Conservation (phyloP, 2,888 invertebrate genomes). For the Noctua comes region DNA sequence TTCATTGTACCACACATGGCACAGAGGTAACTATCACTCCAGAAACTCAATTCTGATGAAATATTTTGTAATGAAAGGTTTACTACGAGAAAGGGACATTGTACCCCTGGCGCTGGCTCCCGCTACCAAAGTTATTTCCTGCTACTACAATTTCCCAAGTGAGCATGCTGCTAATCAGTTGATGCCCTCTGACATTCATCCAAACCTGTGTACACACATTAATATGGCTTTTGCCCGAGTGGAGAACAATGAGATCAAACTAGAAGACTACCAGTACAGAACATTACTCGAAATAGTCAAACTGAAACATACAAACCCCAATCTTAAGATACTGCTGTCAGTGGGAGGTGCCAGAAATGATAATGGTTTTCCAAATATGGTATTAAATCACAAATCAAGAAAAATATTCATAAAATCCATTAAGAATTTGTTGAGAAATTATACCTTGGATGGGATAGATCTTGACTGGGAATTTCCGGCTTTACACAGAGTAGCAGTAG, state of each 20-base stretch:
- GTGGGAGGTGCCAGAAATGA: constrained; percentile 92
- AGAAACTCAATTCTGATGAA: neutral
- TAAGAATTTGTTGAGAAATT: constrained; percentile 87
- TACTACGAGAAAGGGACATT: neutral
- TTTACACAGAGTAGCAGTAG: constrained; percentile 75
- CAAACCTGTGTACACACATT: constrained; percentile 95
- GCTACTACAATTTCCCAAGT: constrained; percentile 92
- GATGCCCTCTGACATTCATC: constrained; percentile 91
- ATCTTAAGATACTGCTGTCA: constrained; percentile 94
- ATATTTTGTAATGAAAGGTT: constrained; percentile 6
- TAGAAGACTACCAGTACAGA: constrained; percentile 84
- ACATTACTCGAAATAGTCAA: constrained; percentile 83
- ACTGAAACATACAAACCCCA: constrained; percentile 91
- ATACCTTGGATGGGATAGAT: constrained; percentile 93
- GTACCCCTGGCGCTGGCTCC: neutral
- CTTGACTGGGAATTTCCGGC: constrained; percentile 97
- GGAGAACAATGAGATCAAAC: constrained; percentile 90
- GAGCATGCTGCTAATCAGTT: constrained; percentile 77
- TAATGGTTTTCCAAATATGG: constrained; percentile 93
- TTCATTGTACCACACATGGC: constrained; percentile 22
- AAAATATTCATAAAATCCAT: constrained; percentile 91
- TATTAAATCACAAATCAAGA: constrained; percentile 92
- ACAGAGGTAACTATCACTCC: neutral
- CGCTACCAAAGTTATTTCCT: constrained; percentile 84
- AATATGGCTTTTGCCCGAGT: constrained; percentile 94